Conservation (phyloP, 2,888 invertebrate genomes). For the Zhuqinia jingwanae region DNA sequence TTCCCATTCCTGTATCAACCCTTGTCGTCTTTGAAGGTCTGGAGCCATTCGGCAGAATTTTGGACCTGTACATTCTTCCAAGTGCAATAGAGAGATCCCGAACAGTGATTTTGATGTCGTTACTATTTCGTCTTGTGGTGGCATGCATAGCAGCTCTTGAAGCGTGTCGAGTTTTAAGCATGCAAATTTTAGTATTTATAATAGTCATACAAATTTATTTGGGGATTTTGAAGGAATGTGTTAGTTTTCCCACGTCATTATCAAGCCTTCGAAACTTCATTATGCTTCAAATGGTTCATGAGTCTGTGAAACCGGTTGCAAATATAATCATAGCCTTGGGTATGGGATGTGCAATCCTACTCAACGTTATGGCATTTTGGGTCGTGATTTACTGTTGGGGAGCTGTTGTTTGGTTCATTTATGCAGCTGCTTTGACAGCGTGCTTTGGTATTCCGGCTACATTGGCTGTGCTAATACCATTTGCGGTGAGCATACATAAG, state of each 20-base stretch:
- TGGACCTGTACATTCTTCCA: conserved; percentile 37
- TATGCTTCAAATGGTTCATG: conserved; percentile 41
- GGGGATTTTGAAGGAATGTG: not conserved
- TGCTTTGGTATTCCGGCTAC: not conserved
- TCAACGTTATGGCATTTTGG: conserved; percentile 18
- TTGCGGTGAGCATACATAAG: conserved; percentile 31
- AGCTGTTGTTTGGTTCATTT: conserved; percentile 12
- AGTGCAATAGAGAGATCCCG: not conserved
- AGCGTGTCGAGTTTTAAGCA: not conserved
- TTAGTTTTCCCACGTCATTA: not conserved
- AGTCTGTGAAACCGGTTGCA: conserved; percentile 16
- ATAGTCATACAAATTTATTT: conserved; percentile 41
- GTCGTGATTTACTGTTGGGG: conserved; percentile 33
- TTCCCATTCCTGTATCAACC: not conserved
- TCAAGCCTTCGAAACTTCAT: not conserved
- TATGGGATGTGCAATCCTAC: not conserved
- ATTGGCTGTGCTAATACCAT: conserved; percentile 4
- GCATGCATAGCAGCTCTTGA: conserved; percentile 6
- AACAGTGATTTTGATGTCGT: not conserved
- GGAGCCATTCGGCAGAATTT: conserved; percentile 10
- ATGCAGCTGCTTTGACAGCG: not conserved
- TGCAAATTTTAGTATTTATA: conserved; percentile 15
- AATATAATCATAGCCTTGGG: not conserved
- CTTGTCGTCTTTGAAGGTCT: conserved; percentile 10
- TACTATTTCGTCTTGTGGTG: conserved; percentile 14